Conservation (phyloP, 2,888 invertebrate genomes). For the Athalia cordata region DNA sequence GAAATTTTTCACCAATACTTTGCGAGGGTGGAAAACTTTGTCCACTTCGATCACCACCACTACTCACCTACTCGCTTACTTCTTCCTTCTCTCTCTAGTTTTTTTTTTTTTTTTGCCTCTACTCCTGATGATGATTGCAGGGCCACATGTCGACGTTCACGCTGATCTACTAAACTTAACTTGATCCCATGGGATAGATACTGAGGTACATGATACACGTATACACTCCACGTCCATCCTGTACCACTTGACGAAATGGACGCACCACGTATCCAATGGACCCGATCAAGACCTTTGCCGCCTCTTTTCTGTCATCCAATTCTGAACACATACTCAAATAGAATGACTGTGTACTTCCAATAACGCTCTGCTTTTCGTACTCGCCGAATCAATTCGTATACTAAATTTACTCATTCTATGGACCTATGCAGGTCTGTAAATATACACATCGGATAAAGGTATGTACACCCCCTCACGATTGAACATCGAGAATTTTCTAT, state of each 20-base stretch:
- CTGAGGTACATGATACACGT: conserved; percentile 38
- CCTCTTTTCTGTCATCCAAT: conserved; percentile 42
- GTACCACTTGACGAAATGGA: conserved; percentile 60
- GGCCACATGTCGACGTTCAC: conserved; percentile 68
- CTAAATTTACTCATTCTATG: conserved; percentile 55
- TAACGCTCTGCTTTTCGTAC: conserved; percentile 18
- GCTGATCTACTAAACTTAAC: conserved; percentile 55
- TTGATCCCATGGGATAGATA: conserved; percentile 37
- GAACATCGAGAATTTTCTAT: neutral
- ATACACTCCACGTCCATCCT: conserved; percentile 55
- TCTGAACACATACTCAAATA: neutral
- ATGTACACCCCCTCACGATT: no score
- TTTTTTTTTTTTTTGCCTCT: neutral
- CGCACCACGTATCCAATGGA: conserved; percentile 46
- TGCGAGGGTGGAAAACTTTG: conserved; percentile 7
- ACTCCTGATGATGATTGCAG: conserved; percentile 65
- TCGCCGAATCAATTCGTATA: conserved; percentile 70
- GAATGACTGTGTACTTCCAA: conserved; percentile 17
- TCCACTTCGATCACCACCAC: no score
- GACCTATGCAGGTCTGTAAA: neutral
- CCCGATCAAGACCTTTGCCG: conserved; percentile 43
- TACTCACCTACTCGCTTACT: no score
- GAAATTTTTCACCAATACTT: no score
- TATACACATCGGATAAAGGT: neutral
- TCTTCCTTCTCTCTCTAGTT: neutral